Conservation (phyloP, 2,888 invertebrate genomes). For the Dynastes tityus region DNA sequence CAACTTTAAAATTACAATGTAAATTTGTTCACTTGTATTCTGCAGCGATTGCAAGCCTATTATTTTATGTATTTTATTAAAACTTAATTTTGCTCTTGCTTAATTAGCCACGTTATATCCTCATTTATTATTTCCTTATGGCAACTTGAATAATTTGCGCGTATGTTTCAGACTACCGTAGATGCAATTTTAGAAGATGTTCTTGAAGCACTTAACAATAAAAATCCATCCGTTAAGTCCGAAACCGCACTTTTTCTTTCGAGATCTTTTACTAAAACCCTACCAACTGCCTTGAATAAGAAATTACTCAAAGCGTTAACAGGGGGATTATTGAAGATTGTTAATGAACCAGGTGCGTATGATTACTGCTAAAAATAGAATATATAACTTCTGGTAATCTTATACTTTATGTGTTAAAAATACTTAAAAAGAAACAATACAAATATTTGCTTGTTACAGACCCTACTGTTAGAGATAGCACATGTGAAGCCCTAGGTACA, state of each 20-base stretch:
- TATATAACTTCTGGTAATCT: too few species aligned
- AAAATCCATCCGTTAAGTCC: conserved; percentile 91
- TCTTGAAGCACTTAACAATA: conserved; percentile 88
- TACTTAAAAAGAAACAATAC: too few species aligned
- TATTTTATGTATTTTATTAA: too few species aligned
- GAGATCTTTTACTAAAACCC: conserved; percentile 86
- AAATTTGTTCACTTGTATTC: too few species aligned
- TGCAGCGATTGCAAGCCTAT: too few species aligned
- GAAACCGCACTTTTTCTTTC: conserved; percentile 90
- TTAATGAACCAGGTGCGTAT: conserved; percentile 80
- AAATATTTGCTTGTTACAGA: conserved; percentile 73
- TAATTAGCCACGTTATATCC: background rate
- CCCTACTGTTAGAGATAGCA: conserved; percentile 91
- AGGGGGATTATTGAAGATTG: conserved; percentile 82
- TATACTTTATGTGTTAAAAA: too few species aligned
- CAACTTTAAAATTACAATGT: too few species aligned
- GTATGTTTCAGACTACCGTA: conserved; percentile 78
- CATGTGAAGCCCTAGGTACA: conserved; percentile 95
- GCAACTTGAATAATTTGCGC: background rate
- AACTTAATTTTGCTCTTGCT: too few species aligned
- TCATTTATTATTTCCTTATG: background rate
- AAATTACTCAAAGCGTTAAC: conserved; percentile 90
- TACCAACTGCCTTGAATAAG: conserved; percentile 88
- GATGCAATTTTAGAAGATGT: conserved; percentile 91
- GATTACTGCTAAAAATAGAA: background rate